Evolutionary conservation across 2,797 vertebrate species (phyloP).

Genomic region (Hippopotamyrus pictus): DNA sequence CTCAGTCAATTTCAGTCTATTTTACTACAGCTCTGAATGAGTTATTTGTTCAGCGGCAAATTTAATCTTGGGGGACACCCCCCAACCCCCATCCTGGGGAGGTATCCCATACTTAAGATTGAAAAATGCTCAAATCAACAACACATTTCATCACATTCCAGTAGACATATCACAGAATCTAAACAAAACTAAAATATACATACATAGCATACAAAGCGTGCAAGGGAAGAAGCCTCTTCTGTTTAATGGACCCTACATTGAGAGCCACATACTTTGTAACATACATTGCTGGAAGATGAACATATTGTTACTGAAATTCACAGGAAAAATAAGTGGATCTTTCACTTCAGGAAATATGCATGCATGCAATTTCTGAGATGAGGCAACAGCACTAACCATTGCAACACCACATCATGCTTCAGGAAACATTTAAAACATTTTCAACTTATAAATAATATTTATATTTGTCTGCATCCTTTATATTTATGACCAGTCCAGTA

Average conservation of each 20-base stretch:
- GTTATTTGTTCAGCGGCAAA: background rate
- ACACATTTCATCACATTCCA: background rate
- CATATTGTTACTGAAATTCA: background rate
- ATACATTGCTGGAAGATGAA: background rate
- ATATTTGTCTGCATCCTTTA: background rate
- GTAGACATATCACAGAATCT: background rate
- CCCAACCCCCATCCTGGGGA: background rate
- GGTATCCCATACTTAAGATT: background rate
- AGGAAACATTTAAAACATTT: background rate
- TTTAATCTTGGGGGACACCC: background rate
- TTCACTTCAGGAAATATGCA: background rate
- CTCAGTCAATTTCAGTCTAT: background rate
- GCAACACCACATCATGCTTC: background rate
- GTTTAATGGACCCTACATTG: background rate
- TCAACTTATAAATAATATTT: background rate
- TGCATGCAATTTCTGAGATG: background rate
- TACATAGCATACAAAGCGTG: background rate
- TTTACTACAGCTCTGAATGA: background rate
- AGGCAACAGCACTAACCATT: background rate
- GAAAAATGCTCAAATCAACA: background rate
- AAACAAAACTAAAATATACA: background rate
- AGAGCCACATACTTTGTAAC: background rate
- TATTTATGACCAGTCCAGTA: background rate
- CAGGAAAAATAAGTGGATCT: background rate
- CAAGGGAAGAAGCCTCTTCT: background rate